These are phyloP conservation scores for Heliocidaris tuberculata DNA, from an alignment of 35 echinoderm and acorn worm genomes.

Conservation along the genomic window DNA sequence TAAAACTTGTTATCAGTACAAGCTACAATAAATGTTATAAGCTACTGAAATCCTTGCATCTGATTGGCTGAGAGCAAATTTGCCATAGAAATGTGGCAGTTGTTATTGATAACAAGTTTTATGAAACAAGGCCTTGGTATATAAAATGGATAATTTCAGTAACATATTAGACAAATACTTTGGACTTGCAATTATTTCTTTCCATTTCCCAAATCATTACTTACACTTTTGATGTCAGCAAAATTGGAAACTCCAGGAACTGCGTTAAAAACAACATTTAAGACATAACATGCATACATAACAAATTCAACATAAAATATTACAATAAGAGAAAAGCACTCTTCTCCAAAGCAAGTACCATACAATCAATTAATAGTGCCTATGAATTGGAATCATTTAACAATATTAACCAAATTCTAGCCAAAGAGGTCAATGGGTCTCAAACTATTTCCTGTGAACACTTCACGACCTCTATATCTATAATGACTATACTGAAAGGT, in stretches of 20 bases:
- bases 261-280: slow-evolving; percentile 34
- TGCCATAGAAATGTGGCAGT: too few species aligned
- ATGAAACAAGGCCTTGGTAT: too few species aligned
- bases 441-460: not conserved
- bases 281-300: not conserved
- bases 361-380: not conserved
- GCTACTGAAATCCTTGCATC: too few species aligned
- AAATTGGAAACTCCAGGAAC: slow-evolving; percentile 98
- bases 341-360: not conserved
- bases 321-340: not conserved
- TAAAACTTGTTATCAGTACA: too few species aligned
- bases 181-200: too few species aligned
- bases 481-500: too few species aligned
- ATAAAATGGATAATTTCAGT: too few species aligned
- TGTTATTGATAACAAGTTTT: too few species aligned
- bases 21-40: too few species aligned
- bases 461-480: too few species aligned
- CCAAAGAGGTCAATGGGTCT: not conserved
- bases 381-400: not conserved
- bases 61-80: too few species aligned
- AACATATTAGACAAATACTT: too few species aligned
- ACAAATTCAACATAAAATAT: not conserved
- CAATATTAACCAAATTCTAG: not conserved
- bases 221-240: slow-evolving; percentile 97
- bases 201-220: slow-evolving; percentile 38